These are phyloP conservation scores for Mythimna albipuncta DNA, from an alignment of 2,888 invertebrate species.

Conservation along the genomic window DNA sequence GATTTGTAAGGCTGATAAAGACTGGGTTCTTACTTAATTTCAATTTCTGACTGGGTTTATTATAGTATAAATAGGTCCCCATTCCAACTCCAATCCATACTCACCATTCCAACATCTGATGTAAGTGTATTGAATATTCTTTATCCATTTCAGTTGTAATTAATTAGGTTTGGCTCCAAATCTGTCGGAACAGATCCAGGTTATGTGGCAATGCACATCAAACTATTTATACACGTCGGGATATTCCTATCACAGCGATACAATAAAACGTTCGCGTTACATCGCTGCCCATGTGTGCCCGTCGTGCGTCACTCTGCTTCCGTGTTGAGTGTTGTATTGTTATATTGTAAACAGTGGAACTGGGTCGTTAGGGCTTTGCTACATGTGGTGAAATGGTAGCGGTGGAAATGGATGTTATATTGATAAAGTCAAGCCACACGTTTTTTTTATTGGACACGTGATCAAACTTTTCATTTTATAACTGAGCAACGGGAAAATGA, in stretches of 20 bases:
- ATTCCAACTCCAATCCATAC: too few relatives aligned
- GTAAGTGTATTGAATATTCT: background rate
- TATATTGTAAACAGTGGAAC: conserved; percentile 49
- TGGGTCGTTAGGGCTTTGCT: conserved; percentile 38
- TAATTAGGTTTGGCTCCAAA: background rate
- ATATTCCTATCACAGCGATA: conserved; percentile 44
- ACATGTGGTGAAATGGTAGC: conserved; percentile 14
- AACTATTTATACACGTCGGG: conserved; percentile 44
- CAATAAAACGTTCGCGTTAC: conserved; percentile 47
- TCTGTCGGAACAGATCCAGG: conserved; percentile 26
- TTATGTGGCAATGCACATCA: conserved; percentile 42
- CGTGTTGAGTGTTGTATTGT: conserved; percentile 44
- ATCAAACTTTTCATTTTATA: too few relatives aligned
- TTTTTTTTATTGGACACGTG: too few relatives aligned
- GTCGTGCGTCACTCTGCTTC: conserved; percentile 50
- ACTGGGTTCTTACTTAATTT: too few relatives aligned
- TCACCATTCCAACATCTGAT: too few relatives aligned
- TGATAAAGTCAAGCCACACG: background rate
- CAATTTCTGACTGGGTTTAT: too few relatives aligned
- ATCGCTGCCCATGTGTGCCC: conserved; percentile 48
- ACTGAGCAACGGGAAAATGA: too few relatives aligned
- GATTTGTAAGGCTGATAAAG: too few relatives aligned
- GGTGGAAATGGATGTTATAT: background rate
- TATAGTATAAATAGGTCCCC: too few relatives aligned
- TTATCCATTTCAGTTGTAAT: background rate